Evolutionary conservation across 64 coral and sea anemone genomes (phyloP), one percentile per base, ranked within the genome.

Genomic region (Montipora capricornis): DNA sequence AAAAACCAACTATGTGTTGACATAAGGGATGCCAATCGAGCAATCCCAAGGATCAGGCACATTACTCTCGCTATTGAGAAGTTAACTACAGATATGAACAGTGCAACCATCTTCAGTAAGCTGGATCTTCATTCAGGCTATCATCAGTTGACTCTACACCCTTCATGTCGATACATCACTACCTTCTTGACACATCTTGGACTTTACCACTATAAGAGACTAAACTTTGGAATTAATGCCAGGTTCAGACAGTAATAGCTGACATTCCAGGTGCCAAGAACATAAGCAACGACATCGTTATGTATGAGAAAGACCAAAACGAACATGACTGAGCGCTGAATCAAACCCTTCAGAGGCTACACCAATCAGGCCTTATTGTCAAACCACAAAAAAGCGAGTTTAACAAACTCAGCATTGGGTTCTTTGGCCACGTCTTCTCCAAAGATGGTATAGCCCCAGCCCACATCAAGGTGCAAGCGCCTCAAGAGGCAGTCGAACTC

Each of bases 131-230:
- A 9, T 55, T 55, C 52, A 5, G 52, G 52, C 16, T 92, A 92
- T 75, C 90, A 92, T 37, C 80, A 92, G 48, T 52, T 92, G 47
- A 76, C 79, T 16, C 69, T 85, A 58, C 67, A 84, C 24, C 76
- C 60, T 9, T 71, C 49, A 17, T 84, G 66, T 17, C 77, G 80
- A 84, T 80, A 80, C 68, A 68, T 92, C 46, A 92, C 80, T 16
- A 92, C 80, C 66, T 84, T 92, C 59, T 49, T 37, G 5, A 92
- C 90, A 5, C 80, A 92, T 84, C 53, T 75, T 55, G 80, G 90
- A 79, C 80, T 92, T 49, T 83, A 44, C 49, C 53, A 46, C 5
- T 84, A 60, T 52, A 92, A 55, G n/a, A 50, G 70, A 15, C 80
- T 92, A 9, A 61, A 37, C 20, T 83, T 84, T 46, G 90, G 80